Conservation (phyloP, 1,140 invertebrate species). For the Parasteatoda tepidariorum region DNA sequence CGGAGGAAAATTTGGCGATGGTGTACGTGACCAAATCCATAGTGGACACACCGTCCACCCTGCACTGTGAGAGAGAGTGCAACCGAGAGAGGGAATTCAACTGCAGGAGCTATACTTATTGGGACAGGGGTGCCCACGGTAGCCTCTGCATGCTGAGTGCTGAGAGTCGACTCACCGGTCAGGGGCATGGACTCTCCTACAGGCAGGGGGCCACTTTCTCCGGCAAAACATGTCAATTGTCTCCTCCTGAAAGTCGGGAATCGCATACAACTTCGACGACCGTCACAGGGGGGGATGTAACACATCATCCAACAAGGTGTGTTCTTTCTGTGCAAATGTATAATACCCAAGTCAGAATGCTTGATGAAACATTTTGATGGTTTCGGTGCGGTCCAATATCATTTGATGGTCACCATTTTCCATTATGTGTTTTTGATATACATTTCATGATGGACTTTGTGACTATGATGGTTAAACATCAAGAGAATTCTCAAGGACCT, state of each 20-base stretch:
- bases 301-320: background rate
- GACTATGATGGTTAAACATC: too few relatives aligned
- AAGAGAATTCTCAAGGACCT: too few relatives aligned
- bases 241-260: background rate
- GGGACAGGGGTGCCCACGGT: constrained; percentile 63
- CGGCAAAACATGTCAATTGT: constrained; percentile 67
- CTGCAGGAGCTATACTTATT: constrained; percentile 71
- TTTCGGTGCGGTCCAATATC: too few relatives aligned
- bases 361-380: too few relatives aligned
- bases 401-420: too few relatives aligned
- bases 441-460: too few relatives aligned
- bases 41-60: constrained; percentile 62
- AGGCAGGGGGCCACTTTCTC: constrained; percentile 68
- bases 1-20: constrained; percentile 54
- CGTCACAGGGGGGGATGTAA: background rate
- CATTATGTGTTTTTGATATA: too few relatives aligned
- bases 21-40: constrained; percentile 68
- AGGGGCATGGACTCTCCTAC: constrained; percentile 67
- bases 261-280: constrained; percentile 1
- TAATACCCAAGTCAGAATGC: too few relatives aligned
- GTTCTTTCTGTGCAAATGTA: too few relatives aligned
- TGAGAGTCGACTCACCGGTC: constrained; percentile 67
- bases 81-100: constrained; percentile 70
- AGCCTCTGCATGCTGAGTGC: constrained; percentile 68
- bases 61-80: constrained; percentile 70